A percentile compares a stretch with the other conserved stretches of the same genome.
Evolutionary conservation across 1,140 invertebrate genomes (phyloP).

Genomic region (Saccostrea cuccullata): DNA sequence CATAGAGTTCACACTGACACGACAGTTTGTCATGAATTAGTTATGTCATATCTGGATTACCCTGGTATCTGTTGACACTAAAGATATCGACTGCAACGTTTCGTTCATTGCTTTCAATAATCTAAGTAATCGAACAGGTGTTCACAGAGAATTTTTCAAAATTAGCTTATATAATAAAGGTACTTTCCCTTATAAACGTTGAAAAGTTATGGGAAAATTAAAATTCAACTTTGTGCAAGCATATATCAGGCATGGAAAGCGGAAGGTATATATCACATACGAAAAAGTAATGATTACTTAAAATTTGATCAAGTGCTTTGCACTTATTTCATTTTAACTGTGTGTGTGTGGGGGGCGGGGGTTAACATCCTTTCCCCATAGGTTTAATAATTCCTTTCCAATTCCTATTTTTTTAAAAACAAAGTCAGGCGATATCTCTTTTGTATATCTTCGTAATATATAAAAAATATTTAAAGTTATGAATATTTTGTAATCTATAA

Average conservation of each 20-base stretch:
- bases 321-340: no score
- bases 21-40: background rate
- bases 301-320: no score
- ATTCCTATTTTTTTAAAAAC: no score
- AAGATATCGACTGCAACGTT: background rate
- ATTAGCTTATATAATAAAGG: background rate
- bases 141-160: background rate
- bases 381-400: no score
- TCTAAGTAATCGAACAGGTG: constrained; percentile 6
- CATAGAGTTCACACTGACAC: background rate
- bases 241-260: background rate
- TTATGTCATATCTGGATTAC: constrained; percentile 4
- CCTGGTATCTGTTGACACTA: constrained; percentile 21
- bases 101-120: background rate
- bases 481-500: no score
- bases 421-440: no score
- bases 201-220: background rate
- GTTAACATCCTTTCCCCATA: no score
- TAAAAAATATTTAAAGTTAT: no score
- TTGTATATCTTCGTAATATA: no score
- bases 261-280: no score
- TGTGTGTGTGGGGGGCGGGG: no score
- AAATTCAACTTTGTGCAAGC: background rate
- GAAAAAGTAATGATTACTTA: no score
- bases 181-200: background rate